Percentiles rank a stretch among this genome's conserved stretches.
Conservation (phyloP, 2,888 invertebrate genomes). For the Leptinotarsa rubiginosa region DNA sequence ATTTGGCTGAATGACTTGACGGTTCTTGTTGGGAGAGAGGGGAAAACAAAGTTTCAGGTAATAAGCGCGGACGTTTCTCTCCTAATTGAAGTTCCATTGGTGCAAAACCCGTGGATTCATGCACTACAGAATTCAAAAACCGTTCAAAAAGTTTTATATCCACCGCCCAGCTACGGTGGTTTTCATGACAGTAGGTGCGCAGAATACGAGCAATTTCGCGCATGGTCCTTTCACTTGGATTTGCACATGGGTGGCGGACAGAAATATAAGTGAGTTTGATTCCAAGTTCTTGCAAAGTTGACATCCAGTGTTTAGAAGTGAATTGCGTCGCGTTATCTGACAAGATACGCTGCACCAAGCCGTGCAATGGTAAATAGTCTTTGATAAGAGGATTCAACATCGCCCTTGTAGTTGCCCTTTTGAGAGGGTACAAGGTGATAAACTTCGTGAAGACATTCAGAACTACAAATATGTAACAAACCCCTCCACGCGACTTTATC, state of each 20-base stretch:
- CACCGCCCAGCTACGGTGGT: no score
- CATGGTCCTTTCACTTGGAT: conserved; percentile 50
- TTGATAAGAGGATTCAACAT: background rate
- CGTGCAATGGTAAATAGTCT: conserved; percentile 26
- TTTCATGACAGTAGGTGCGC: conserved; percentile 39
- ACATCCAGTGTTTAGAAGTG: conserved; percentile 35
- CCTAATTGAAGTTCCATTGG: conserved; percentile 35
- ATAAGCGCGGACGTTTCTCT: background rate
- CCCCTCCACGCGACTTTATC: no score
- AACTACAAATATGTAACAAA: no score
- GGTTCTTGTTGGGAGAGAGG: background rate
- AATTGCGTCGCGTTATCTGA: conserved; percentile 38
- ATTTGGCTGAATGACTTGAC: background rate
- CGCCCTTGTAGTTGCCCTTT: conserved; percentile 14
- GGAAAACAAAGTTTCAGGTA: background rate
- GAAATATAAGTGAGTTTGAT: conserved; percentile 28
- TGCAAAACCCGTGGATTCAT: conserved; percentile 42
- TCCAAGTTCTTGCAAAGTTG: conserved; percentile 12
- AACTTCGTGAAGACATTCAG: no score
- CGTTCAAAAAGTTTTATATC: no score
- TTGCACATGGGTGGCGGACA: conserved; percentile 48
- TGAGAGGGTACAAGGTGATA: no score
- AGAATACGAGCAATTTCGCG: conserved; percentile 46
- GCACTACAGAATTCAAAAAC: conserved; percentile 22
- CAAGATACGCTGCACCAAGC: conserved; percentile 25